A percentile compares a stretch with the other conserved stretches of the same genome.
phyloP scores from a whole-genome alignment of 2,888 invertebrate species.

The Chaetogeoica ovagalla region DNA sequence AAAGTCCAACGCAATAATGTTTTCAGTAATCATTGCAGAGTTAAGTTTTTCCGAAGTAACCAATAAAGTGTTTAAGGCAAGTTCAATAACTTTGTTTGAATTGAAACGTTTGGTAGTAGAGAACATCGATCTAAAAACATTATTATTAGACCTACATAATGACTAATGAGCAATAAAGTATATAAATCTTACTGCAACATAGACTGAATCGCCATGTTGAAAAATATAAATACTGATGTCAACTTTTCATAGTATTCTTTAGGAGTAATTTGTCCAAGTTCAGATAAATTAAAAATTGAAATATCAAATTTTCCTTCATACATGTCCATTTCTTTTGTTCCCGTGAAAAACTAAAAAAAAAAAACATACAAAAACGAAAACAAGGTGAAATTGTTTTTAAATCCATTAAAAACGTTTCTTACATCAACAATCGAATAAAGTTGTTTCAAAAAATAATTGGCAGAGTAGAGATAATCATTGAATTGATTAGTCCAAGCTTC shows the following conservation, averaged over 20 bases:
- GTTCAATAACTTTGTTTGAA: constrained; percentile 50
- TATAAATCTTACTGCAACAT: constrained; percentile 53
- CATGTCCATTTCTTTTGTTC: not conserved
- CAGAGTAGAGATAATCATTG: constrained; percentile 32
- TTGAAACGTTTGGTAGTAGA: constrained; percentile 53
- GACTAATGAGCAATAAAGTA: not conserved
- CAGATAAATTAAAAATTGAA: too few relatives aligned
- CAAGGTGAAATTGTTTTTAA: not conserved
- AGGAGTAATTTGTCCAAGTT: too few relatives aligned
- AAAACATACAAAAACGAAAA: not conserved
- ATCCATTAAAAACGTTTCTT: too few relatives aligned
- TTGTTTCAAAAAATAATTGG: constrained; percentile 50
- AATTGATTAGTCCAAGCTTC: constrained; percentile 54
- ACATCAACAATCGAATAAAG: constrained; percentile 50
- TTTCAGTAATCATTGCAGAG: too few relatives aligned
- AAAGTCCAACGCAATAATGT: too few relatives aligned
- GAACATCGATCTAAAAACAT: constrained; percentile 52
- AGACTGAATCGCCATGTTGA: constrained; percentile 42
- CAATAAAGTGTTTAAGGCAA: too few relatives aligned
- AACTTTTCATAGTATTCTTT: too few relatives aligned
- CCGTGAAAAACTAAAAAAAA: constrained; percentile 19
- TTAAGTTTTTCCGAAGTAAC: too few relatives aligned
- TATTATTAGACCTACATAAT: not conserved
- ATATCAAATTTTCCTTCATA: constrained; percentile 48
- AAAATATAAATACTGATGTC: too few relatives aligned